phyloP scores from a whole-genome alignment of 2,888 invertebrate species.

The Apoda limacodes region DNA sequence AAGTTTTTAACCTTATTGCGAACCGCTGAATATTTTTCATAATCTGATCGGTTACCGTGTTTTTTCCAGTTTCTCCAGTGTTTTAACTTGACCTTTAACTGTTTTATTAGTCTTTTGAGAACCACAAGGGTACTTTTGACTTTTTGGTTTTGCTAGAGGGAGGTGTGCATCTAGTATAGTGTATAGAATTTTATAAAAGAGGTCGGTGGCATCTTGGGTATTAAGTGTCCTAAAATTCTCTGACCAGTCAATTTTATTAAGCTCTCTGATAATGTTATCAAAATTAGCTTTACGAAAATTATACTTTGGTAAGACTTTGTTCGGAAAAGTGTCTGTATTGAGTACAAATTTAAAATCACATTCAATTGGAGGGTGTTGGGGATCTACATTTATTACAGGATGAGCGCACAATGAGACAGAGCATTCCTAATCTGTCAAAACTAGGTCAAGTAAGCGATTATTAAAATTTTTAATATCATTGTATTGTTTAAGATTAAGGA shows the following conservation, averaged over 20 bases:
- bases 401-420: neutral
- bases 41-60: neutral
- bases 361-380: neutral
- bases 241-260: neutral
- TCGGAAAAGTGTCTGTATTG: neutral
- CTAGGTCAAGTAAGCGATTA: neutral
- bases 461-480: neutral
- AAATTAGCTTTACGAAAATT: neutral
- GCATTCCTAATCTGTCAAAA: neutral
- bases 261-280: neutral
- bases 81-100: too few relatives aligned
- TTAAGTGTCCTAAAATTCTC: neutral
- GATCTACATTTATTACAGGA: neutral
- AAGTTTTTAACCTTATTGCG: neutral
- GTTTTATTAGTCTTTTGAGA: neutral
- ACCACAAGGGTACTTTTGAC: neutral
- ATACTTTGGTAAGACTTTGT: neutral
- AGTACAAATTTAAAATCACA: neutral
- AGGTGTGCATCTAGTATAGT: neutral
- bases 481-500: neutral
- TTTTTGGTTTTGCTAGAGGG: neutral
- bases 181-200: neutral
- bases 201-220: neutral
- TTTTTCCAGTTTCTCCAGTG: neutral
- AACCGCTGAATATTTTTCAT: neutral